Evolutionary conservation across 2,888 invertebrate genomes (phyloP).

Genomic region (Dolichomitus sp.): DNA sequence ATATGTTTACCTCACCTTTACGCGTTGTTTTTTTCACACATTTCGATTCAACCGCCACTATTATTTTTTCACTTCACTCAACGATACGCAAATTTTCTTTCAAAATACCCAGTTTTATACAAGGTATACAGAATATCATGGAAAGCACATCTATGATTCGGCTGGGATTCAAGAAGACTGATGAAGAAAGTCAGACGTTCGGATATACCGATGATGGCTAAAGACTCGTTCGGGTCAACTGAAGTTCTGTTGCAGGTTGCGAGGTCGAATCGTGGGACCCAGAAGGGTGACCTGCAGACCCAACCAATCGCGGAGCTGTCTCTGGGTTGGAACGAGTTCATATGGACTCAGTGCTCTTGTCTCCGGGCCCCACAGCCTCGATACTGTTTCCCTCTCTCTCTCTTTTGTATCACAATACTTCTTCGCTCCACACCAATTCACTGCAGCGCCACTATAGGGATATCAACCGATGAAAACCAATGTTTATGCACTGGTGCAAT

Average conservation of each 20-base stretch:
- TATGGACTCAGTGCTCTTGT: conserved; percentile 14
- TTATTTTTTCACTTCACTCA: background rate
- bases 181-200: conserved; percentile 28
- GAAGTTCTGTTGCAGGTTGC: conserved; percentile 74
- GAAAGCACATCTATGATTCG: conserved; percentile 27
- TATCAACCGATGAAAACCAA: conserved; percentile 24
- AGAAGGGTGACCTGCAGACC: conserved; percentile 69
- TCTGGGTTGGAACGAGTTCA: conserved; percentile 74
- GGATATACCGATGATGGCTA: conserved; percentile 20
- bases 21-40: background rate
- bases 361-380: conserved; percentile 36
- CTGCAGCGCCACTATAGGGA: conserved; percentile 30
- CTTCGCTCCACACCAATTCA: conserved; percentile 19
- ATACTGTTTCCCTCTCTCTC: conserved; percentile 67
- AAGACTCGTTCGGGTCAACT: conserved; percentile 71
- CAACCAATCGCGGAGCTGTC: conserved; percentile 74
- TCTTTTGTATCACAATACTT: conserved; percentile 30
- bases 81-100: background rate
- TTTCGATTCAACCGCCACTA: conserved; percentile 6
- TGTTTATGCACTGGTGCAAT: conserved; percentile 13
- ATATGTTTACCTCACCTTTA: background rate
- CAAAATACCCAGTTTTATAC: background rate
- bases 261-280: conserved; percentile 79
- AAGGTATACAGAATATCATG: background rate
- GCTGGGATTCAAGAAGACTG: conserved; percentile 50